Evolutionary conservation across 64 coral and sea anemone genomes (phyloP).

Genomic region (Montipora foliosa): DNA sequence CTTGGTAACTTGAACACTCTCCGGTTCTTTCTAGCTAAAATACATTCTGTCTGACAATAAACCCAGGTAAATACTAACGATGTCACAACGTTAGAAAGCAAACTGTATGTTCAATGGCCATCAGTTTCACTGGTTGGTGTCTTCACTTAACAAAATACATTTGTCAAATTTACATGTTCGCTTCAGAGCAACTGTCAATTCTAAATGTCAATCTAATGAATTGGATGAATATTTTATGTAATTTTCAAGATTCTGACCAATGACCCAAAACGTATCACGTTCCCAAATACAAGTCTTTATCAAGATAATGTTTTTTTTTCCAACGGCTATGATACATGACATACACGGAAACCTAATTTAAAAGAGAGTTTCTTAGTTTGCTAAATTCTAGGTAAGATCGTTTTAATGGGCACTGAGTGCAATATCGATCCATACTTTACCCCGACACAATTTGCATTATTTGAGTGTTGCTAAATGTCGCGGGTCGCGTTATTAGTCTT

Average conservation of each 20-base stretch:
- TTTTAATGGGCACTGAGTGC: not conserved
- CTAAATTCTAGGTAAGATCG: no score
- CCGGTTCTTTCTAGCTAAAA: not conserved
- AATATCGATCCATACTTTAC: not conserved
- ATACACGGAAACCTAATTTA: no score
- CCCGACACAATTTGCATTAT: conserved; percentile 39
- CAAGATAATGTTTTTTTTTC: no score
- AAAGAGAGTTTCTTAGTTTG: no score
- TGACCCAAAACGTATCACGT: conserved; percentile 22
- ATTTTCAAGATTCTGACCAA: conserved; percentile 12
- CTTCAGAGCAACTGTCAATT: not conserved
- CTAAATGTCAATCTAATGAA: not conserved
- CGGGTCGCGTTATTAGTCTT: no score
- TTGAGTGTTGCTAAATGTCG: not conserved
- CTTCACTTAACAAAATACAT: not conserved
- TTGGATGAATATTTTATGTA: conserved; percentile 46
- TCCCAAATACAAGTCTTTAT: not conserved
- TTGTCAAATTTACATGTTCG: not conserved
- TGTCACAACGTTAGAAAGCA: not conserved
- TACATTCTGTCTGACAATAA: not conserved
- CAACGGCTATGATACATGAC: no score
- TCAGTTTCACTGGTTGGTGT: not conserved
- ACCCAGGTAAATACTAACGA: not conserved
- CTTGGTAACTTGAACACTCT: not conserved
- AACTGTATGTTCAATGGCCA: not conserved